Evolutionary conservation across 2,888 invertebrate genomes (phyloP), one percentile per base, ranked within the genome.

Genomic region (Laspeyria flexula): DNA sequence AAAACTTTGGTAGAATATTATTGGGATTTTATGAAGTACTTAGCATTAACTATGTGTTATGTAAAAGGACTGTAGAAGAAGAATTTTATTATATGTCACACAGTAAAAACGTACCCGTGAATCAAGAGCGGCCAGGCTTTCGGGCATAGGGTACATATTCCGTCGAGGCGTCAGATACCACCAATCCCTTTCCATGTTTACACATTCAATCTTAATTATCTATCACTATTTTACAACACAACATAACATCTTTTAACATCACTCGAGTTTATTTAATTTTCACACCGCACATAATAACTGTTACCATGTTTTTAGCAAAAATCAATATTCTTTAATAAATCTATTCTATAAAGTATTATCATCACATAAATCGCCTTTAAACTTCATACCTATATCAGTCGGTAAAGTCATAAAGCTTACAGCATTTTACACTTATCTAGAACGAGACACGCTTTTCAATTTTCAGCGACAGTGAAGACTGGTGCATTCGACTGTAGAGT

Each of bases 51-150:
- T n/a, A n/a, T n/a, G n/a, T n/a, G n/a, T n/a, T n/a, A n/a, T n/a
- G n/a, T n/a, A n/a, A n/a, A n/a, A n/a, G n/a, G n/a, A n/a, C n/a
- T n/a, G n/a, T n/a, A n/a, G n/a, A n/a, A n/a, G n/a, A n/a, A n/a
- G n/a, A n/a, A n/a, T n/a, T n/a, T n/a, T n/a, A n/a, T n/a, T n/a
- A n/a, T n/a, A n/a, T n/a, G n/a, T n/a, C n/a, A n/a, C n/a, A n/a
- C n/a, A 21, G 21, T n/a, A 21, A 6, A 13, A 13, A 86, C 88
- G 63, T 85, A 95, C 95, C 94, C 93, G 79, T 66, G 95, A 94
- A 69, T 95, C 94, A 45, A 88, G 66, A 33, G 94, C 91, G 1
- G 94, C 92, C 57, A 95, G 84, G 68, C 93, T 90, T 57, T 95
- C 95, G 0, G 95, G 94, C 29, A 94, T 79, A 10, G 84, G 66